These are phyloP conservation scores for Elaphurus davidianus DNA, from an alignment of 2,113 vertebrate species.

Conservation along the genomic window DNA sequence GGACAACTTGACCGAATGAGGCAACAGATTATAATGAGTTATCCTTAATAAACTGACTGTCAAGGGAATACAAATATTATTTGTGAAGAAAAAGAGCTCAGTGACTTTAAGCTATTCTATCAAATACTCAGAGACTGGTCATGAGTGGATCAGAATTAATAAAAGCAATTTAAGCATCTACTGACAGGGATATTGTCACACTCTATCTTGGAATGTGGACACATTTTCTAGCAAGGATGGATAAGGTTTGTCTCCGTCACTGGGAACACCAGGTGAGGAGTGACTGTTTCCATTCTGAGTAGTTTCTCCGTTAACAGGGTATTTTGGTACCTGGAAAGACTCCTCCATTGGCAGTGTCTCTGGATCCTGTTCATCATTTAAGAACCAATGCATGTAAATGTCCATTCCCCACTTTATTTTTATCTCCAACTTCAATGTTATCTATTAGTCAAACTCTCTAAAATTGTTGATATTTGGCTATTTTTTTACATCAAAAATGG, in stretches of 20 bases:
- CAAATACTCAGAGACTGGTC: neutral
- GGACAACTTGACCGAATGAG: neutral
- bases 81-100: neutral
- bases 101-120: neutral
- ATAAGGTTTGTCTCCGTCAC: neutral
- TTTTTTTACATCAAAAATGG: neutral
- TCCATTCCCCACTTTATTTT: neutral
- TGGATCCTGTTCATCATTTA: neutral
- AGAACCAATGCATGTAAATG: neutral
- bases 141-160: neutral
- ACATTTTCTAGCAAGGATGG: neutral
- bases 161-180: neutral
- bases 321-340: neutral
- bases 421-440: neutral
- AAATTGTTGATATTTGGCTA: neutral
- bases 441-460: neutral
- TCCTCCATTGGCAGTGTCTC: neutral
- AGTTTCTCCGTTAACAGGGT: neutral
- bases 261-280: neutral
- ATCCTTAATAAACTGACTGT: neutral
- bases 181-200: neutral
- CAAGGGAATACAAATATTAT: neutral
- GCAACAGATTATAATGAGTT: neutral
- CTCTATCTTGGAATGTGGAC: neutral
- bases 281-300: neutral